These are phyloP conservation scores for Synodontis membranacea DNA, from an alignment of 2,113 vertebrate species.

Conservation along the genomic window DNA sequence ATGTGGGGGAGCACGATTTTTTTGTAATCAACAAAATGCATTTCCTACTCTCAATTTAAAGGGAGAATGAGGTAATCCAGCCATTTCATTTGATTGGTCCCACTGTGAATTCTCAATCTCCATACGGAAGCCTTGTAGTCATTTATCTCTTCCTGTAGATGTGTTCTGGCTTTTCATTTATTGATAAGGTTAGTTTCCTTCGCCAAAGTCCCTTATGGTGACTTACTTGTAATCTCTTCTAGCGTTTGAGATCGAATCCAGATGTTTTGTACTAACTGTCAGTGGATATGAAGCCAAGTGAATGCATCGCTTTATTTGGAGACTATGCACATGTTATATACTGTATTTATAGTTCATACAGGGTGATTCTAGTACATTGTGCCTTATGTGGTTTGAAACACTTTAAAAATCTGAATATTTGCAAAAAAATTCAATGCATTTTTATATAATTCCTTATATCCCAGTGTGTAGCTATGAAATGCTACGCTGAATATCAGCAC, in stretches of 20 bases:
- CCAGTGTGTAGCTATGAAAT: neutral
- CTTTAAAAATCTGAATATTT: too few species aligned
- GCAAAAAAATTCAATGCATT: neutral
- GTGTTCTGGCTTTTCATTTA: neutral
- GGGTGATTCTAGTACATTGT: neutral
- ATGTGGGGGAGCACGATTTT: neutral
- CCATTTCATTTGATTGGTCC: neutral
- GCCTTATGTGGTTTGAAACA: neutral
- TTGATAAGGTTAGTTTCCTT: neutral
- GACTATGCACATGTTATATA: constrained; percentile 6
- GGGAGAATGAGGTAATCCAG: neutral
- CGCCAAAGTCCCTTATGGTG: constrained; percentile 17
- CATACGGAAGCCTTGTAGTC: neutral
- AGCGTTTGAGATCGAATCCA: constrained; percentile 12
- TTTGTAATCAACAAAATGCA: constrained; percentile 24
- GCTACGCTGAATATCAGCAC: too few species aligned
- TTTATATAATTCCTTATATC: neutral
- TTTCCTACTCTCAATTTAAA: neutral
- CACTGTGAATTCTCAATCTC: neutral
- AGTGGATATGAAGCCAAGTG: neutral
- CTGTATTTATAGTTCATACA: neutral
- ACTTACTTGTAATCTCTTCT: constrained; percentile 19
- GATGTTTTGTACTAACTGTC: constrained; percentile 22
- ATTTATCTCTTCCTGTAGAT: neutral
- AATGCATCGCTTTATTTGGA: neutral